Conservation (phyloP, 2,888 invertebrate species). For the Desoria tigrina region DNA sequence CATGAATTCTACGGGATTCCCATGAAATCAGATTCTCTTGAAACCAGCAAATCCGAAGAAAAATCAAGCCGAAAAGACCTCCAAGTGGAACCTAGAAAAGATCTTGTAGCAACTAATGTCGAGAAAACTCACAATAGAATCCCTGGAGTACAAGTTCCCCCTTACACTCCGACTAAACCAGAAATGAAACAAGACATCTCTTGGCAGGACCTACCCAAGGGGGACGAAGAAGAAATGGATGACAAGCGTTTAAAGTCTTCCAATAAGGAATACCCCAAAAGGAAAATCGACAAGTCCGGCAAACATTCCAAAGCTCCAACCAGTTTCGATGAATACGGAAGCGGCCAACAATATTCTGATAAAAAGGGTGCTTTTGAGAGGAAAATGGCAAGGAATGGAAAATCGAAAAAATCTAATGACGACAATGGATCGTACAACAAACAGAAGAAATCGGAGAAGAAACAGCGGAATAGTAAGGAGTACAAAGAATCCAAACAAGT, state of each 20-base stretch:
- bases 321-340: neutral
- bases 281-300: slow-evolving; percentile 24
- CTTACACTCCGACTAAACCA: neutral
- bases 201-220: neutral
- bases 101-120: too few relatives aligned
- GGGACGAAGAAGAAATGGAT: neutral
- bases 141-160: neutral
- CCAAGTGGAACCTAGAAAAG: too few relatives aligned
- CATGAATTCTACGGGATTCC: too few relatives aligned
- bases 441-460: slow-evolving; percentile 11
- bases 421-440: slow-evolving; percentile 7
- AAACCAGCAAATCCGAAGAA: too few relatives aligned
- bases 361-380: neutral
- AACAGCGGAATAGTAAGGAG: slow-evolving; percentile 2
- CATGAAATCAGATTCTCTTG: too few relatives aligned
- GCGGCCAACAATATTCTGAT: neutral
- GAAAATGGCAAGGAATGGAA: too few relatives aligned
- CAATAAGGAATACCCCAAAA: slow-evolving; percentile 12
- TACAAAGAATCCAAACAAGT: neutral
- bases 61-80: too few relatives aligned
- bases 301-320: slow-evolving; percentile 12
- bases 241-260: neutral
- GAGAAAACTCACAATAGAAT: too few relatives aligned
- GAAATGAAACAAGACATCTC: neutral
- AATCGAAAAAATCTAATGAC: too few relatives aligned